These are phyloP conservation scores for Agriopis aurantiaria DNA, from an alignment of 2,888 invertebrate genomes.

Conservation along the genomic window DNA sequence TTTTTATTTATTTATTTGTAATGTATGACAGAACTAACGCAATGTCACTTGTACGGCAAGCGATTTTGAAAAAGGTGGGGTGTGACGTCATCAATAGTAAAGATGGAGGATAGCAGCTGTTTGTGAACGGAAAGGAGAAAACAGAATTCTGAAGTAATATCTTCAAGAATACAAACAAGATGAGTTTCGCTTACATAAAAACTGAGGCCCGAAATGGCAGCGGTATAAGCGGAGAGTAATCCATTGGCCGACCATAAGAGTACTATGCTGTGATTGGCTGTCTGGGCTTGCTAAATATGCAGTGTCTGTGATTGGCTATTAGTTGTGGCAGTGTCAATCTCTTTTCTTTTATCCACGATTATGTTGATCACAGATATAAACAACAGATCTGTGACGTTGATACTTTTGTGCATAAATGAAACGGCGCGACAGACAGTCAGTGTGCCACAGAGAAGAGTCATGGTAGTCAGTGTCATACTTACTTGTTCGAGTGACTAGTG, in stretches of 20 bases:
- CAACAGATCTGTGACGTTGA: too few relatives aligned
- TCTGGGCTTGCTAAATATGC: too few relatives aligned
- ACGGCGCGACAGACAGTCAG: conserved; percentile 25
- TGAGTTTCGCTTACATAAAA: too few relatives aligned
- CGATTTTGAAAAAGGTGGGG: too few relatives aligned
- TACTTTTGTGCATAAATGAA: neutral
- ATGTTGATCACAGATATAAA: too few relatives aligned
- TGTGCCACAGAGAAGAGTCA: conserved; percentile 47
- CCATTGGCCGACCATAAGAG: neutral
- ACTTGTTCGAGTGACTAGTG: conserved; percentile 79
- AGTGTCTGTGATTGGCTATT: neutral
- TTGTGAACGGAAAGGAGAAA: neutral
- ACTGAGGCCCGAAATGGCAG: too few relatives aligned
- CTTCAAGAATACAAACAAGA: too few relatives aligned
- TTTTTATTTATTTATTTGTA: too few relatives aligned
- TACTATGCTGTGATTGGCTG: neutral
- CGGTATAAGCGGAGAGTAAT: too few relatives aligned
- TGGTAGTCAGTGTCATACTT: conserved; percentile 65
- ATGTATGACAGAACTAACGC: too few relatives aligned
- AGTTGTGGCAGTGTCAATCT: neutral
- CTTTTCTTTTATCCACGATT: neutral
- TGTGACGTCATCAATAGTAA: neutral
- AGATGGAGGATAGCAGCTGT: neutral
- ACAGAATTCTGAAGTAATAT: too few relatives aligned
- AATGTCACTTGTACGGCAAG: too few relatives aligned